Conservation (phyloP, 1,140 invertebrate genomes). For the Pseudomyrmex cubaensis region DNA sequence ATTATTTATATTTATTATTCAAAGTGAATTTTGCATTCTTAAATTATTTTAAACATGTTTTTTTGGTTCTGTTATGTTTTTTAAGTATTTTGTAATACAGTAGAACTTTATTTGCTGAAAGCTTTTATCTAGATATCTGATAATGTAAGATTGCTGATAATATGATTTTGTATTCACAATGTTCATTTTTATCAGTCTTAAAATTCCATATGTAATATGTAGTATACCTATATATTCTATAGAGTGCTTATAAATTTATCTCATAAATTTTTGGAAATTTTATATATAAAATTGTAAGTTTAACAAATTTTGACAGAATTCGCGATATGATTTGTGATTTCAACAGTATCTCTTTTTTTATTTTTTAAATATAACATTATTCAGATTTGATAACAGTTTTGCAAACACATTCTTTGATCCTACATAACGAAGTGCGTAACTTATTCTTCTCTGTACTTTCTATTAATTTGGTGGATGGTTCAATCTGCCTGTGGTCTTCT, state of each 20-base stretch:
- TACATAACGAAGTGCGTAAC: slow-evolving; percentile 67
- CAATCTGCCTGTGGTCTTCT: slow-evolving; percentile 80
- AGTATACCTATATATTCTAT: neutral
- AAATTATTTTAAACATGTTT: slow-evolving; percentile 10
- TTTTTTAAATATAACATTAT: slow-evolving; percentile 6
- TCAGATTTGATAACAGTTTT: slow-evolving; percentile 4
- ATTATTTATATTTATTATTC: slow-evolving; percentile 39
- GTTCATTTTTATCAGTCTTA: neutral
- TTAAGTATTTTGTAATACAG: slow-evolving; percentile 9
- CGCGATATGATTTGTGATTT: slow-evolving; percentile 5
- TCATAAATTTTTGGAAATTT: neutral
- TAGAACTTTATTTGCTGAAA: slow-evolving; percentile 26
- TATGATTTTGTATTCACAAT: neutral
- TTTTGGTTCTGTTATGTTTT: neutral
- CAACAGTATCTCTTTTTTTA: slow-evolving; percentile 6
- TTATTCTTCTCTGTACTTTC: slow-evolving; percentile 82
- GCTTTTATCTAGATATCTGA: neutral
- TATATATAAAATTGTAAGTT: neutral
- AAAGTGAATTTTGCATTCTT: slow-evolving; percentile 3
- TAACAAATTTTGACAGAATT: neutral
- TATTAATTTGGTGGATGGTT: slow-evolving; percentile 85
- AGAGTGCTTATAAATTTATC: neutral
- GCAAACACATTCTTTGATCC: slow-evolving; percentile 2
- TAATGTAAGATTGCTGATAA: slow-evolving; percentile 4
- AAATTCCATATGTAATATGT: neutral